A percentile compares a stretch with the other conserved stretches of the same genome.
Evolutionary conservation across 2,888 invertebrate species (phyloP).

Genomic region (Lepidocyrtinus sp.): DNA sequence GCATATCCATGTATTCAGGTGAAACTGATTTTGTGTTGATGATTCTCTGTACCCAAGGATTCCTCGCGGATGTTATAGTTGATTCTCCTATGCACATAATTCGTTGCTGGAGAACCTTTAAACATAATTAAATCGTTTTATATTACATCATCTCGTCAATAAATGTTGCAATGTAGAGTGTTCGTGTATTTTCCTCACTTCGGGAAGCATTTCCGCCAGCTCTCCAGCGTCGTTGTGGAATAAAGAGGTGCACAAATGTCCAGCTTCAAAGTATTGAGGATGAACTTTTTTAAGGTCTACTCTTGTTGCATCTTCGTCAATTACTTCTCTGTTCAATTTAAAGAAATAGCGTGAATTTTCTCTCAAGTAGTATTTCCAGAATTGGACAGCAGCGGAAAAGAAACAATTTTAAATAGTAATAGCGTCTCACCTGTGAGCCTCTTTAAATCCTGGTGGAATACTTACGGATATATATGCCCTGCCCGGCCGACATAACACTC

Average conservation of each 20-base stretch:
- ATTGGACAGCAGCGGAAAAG: too few relatives aligned
- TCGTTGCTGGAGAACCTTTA: conserved; percentile 44
- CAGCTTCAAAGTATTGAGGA: conserved; percentile 39
- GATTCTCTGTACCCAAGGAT: conserved; percentile 5
- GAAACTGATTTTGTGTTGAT: conserved; percentile 19
- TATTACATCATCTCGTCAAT: not conserved
- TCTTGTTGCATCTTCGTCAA: conserved; percentile 22
- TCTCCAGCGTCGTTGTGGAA: conserved; percentile 52
- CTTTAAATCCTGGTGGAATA: conserved; percentile 82
- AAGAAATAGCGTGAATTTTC: too few relatives aligned
- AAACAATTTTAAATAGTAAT: conserved; percentile 70
- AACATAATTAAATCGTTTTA: not conserved
- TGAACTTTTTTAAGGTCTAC: conserved; percentile 38
- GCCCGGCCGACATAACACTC: conserved; percentile 77
- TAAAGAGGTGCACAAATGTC: conserved; percentile 42
- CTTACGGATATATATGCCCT: conserved; percentile 79
- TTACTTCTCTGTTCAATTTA: conserved; percentile 38
- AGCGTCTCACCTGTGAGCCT: conserved; percentile 79
- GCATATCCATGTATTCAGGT: conserved; percentile 12
- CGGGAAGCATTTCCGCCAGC: conserved; percentile 47
- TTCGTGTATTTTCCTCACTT: conserved; percentile 16
- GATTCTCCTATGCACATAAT: conserved; percentile 44
- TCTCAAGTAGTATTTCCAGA: too few relatives aligned
- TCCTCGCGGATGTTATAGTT: conserved; percentile 19
- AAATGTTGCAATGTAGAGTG: not conserved